phyloP scores from a whole-genome alignment of 2,797 vertebrate species.

The Rhodeus uyekii region DNA sequence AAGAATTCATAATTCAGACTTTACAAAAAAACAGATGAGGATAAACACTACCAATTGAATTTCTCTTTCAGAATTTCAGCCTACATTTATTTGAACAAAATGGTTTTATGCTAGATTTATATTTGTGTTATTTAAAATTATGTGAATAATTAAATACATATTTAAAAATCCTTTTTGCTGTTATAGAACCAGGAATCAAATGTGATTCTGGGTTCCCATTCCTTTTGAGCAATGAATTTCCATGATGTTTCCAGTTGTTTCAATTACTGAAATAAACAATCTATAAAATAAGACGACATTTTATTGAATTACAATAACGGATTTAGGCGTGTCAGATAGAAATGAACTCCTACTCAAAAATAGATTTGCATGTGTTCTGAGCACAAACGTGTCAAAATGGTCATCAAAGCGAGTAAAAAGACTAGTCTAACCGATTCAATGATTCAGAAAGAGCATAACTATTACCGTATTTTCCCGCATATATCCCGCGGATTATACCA shows the following conservation, averaged over 20 bases:
- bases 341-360: neutral
- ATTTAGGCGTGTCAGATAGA: neutral
- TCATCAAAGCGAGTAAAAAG: neutral
- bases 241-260: neutral
- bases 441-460: neutral
- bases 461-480: too few relatives aligned
- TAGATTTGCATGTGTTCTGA: neutral
- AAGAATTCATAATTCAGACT: neutral
- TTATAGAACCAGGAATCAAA: neutral
- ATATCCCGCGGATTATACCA: too few relatives aligned
- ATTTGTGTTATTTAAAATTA: neutral
- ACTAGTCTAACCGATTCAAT: neutral
- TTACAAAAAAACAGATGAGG: neutral
- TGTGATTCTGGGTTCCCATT: neutral
- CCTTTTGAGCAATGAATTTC: neutral
- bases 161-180: neutral
- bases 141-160: too few relatives aligned
- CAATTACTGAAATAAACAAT: neutral
- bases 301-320: neutral
- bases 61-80: neutral
- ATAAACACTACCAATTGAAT: neutral
- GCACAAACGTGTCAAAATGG: neutral
- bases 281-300: neutral
- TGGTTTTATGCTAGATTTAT: neutral
- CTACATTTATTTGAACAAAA: neutral